Conservation (phyloP, 2,797 vertebrate genomes). For the Euphonia xanthogaster region DNA sequence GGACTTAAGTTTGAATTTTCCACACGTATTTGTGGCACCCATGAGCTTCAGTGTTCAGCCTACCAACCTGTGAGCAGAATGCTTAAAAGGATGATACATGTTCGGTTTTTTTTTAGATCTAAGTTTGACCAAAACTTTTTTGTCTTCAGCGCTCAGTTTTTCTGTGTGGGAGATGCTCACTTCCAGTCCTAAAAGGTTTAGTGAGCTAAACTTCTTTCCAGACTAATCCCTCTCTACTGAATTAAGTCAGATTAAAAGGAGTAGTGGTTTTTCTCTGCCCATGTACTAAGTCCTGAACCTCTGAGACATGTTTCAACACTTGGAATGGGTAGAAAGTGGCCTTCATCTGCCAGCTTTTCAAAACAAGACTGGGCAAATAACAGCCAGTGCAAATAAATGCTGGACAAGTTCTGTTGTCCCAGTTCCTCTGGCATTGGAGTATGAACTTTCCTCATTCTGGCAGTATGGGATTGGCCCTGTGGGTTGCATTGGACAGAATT, state of each 20-base stretch:
- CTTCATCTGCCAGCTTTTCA: not conserved
- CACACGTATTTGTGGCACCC: rapidly evolving
- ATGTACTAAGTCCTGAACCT: not conserved
- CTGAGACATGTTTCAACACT: not conserved
- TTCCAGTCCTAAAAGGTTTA: not conserved
- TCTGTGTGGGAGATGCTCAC: rapidly evolving
- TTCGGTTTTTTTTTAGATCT: not conserved
- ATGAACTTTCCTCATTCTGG: not conserved
- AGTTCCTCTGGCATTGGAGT: not conserved
- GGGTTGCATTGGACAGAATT: not conserved
- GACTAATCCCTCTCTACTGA: not conserved
- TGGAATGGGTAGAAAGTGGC: not conserved
- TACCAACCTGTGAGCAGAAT: not conserved
- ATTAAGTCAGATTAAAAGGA: not conserved
- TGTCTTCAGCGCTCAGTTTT: not conserved
- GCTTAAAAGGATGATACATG: not conserved
- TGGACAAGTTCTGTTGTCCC: not conserved
- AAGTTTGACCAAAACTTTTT: not conserved
- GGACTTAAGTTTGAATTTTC: not conserved
- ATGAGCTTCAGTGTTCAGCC: not conserved
- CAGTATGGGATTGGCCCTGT: not conserved
- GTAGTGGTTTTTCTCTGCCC: not conserved
- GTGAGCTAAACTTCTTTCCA: not conserved
- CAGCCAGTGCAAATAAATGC: not conserved
- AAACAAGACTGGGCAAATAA: not conserved